A percentile compares a stretch with the other conserved stretches of the same genome.
Conservation (phyloP, 2,888 invertebrate genomes). For the Imbricaverruca yamaguchii region DNA sequence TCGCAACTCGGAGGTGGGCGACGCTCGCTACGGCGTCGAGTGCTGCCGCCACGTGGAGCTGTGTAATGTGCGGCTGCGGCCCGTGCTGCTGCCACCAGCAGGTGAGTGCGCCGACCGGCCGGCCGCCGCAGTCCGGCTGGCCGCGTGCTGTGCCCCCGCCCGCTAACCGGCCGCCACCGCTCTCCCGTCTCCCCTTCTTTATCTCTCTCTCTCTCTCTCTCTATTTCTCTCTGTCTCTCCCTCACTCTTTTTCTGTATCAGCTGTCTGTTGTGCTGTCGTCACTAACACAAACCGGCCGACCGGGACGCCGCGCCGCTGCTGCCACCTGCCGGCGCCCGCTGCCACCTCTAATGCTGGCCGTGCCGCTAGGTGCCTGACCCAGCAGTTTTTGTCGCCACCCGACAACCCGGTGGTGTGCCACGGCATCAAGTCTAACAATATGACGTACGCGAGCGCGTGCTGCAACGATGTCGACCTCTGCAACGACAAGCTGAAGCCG, state of each 20-base stretch:
- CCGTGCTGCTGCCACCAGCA: background rate
- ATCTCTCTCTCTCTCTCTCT: background rate
- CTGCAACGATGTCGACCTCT: background rate
- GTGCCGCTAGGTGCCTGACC: conserved; percentile 15
- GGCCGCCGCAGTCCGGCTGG: too few species aligned
- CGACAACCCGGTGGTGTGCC: conserved; percentile 16
- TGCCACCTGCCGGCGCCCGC: background rate
- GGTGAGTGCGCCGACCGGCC: background rate
- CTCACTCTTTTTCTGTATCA: background rate
- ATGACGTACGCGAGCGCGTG: conserved; percentile 17
- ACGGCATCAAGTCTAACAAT: background rate
- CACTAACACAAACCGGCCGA: background rate
- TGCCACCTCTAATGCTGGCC: background rate
- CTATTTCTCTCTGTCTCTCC: background rate
- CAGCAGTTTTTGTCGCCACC: background rate
- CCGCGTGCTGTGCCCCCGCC: background rate
- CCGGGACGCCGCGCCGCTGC: background rate
- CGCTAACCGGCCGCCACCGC: background rate
- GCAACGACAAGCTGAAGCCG: background rate
- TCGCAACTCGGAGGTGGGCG: background rate
- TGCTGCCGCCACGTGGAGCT: background rate
- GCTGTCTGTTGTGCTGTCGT: background rate
- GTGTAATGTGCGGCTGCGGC: background rate
- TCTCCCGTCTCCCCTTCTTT: background rate
- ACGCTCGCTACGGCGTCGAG: background rate